Evolutionary conservation across 64 coral and sea anemone species (phyloP).

Genomic region (Cladopsammia gracilis): DNA sequence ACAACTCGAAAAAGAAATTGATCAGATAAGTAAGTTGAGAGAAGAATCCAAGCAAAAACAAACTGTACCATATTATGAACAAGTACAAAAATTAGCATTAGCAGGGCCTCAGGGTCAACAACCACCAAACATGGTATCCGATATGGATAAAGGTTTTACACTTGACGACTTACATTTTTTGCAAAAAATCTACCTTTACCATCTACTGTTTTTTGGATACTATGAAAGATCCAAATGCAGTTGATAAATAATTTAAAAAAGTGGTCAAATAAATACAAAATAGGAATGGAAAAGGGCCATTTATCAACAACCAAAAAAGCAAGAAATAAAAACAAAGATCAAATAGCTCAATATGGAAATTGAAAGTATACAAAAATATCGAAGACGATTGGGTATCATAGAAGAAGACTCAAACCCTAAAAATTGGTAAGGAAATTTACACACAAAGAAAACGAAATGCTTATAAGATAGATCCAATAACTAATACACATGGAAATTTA

Average conservation of each 20-base stretch:
- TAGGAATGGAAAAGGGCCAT: conserved; percentile 10
- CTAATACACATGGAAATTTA: neutral
- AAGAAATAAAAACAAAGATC: conserved; percentile 5
- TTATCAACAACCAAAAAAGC: neutral
- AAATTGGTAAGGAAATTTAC: neutral
- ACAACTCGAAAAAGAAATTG: too few species aligned
- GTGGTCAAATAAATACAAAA: neutral
- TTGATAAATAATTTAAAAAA: neutral
- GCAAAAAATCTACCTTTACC: neutral
- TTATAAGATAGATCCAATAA: too few species aligned
- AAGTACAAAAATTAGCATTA: neutral
- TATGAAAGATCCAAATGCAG: neutral
- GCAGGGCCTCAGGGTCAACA: neutral
- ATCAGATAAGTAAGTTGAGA: neutral
- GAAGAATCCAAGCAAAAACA: conserved; percentile 15
- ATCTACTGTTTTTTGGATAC: neutral
- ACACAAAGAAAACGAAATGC: conserved; percentile 50
- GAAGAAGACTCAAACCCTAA: neutral
- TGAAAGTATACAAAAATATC: conserved; percentile 18
- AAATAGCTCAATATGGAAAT: neutral
- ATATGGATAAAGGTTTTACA: neutral
- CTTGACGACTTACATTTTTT: neutral
- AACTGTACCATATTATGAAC: neutral
- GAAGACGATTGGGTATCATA: neutral
- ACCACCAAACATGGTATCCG: neutral